Evolutionary conservation across 2,888 invertebrate species (phyloP).

Genomic region (Uloborus plumipes): DNA sequence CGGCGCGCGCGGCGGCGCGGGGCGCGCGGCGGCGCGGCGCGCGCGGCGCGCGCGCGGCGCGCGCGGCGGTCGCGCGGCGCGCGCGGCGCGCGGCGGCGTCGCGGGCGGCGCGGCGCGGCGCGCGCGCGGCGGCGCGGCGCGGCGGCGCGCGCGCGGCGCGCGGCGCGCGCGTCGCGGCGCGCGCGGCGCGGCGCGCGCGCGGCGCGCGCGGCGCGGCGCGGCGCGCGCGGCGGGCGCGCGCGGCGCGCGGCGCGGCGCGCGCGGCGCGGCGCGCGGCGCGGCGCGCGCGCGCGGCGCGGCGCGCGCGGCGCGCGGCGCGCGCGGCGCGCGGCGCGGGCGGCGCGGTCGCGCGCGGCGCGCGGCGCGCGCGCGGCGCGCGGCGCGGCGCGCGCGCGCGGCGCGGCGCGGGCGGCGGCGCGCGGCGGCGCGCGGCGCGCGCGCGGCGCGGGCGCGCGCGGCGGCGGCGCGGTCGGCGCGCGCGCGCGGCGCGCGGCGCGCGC

Average conservation of each 20-base stretch:
- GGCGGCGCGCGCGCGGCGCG: not conserved
- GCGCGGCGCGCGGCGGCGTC: not conserved
- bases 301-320: not conserved
- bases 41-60: not conserved
- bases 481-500: not conserved
- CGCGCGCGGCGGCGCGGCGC: not conserved
- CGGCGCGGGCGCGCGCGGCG: not conserved
- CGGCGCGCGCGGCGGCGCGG: not conserved
- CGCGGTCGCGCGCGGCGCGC: not conserved
- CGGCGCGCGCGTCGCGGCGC: not conserved
- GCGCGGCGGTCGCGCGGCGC: not conserved
- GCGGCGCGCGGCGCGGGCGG: not conserved
- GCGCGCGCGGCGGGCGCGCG: not conserved
- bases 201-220: not conserved
- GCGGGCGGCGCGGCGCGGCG: not conserved
- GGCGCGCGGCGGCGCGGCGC: not conserved
- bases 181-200: not conserved
- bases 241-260: not conserved
- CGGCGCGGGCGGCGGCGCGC: not conserved
- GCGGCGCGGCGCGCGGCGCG: not conserved
- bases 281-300: not conserved
- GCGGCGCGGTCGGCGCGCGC: not conserved
- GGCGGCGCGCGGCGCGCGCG: not conserved
- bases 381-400: not conserved
- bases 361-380: not conserved